phyloP scores from a whole-genome alignment of 2,797 vertebrate species.

The Tinamus major region DNA sequence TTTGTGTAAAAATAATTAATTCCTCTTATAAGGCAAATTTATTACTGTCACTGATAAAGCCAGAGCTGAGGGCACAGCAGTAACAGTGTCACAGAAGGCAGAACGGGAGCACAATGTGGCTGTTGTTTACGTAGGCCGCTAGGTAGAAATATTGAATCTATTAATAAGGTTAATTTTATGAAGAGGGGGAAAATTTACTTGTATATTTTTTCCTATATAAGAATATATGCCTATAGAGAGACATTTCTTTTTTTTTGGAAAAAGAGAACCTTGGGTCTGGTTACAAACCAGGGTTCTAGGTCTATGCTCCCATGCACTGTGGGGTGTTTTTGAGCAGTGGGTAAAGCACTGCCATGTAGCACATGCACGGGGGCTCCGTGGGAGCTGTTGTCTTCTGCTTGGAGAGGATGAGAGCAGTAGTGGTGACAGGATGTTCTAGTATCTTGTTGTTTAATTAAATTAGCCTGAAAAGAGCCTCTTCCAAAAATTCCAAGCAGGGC shows the following conservation, averaged over 20 bases:
- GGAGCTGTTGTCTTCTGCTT: constrained; percentile 47
- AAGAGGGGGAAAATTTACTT: background rate
- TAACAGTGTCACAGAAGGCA: background rate
- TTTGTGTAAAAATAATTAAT: constrained; percentile 33
- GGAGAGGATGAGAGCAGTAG: constrained; percentile 1
- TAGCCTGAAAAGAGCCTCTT: constrained; percentile 34
- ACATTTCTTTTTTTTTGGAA: background rate
- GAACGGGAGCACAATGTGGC: background rate
- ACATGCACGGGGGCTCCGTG: background rate
- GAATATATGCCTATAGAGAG: background rate
- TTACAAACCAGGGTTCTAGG: background rate
- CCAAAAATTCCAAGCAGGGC: background rate
- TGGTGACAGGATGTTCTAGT: constrained; percentile 36
- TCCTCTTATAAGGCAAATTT: constrained; percentile 21
- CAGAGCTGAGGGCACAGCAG: background rate
- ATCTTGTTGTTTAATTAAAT: constrained; percentile 57
- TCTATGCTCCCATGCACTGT: background rate
- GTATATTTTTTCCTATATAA: background rate
- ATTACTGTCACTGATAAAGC: constrained; percentile 49
- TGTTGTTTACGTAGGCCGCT: background rate
- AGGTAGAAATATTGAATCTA: background rate
- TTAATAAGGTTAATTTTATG: background rate
- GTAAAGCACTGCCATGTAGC: background rate
- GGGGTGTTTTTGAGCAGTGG: background rate
- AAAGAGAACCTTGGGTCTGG: background rate